phyloP scores from a whole-genome alignment of 2,888 invertebrate genomes.

The Entomobrya proxima region DNA sequence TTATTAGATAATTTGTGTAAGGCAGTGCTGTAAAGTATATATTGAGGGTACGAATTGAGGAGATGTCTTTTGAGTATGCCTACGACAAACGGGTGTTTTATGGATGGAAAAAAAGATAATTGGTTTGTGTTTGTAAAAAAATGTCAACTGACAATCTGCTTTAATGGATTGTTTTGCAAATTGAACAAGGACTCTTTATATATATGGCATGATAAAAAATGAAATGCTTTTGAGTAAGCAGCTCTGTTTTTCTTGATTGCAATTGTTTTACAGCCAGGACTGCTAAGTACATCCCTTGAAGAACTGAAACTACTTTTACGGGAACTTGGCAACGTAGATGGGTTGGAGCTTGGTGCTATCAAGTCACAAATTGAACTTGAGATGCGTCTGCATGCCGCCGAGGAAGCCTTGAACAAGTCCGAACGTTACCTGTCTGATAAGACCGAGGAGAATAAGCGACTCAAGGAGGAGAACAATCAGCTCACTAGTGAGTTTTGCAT shows the following conservation, averaged over 20 bases:
- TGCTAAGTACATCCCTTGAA: slow-evolving; percentile 76
- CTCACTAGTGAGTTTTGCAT: slow-evolving; percentile 86
- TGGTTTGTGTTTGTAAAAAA: no score
- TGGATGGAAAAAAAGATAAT: no score
- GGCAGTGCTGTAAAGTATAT: no score
- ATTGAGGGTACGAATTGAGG: no score
- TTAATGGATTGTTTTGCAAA: no score
- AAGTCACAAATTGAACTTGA: slow-evolving; percentile 76
- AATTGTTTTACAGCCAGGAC: slow-evolving; percentile 79
- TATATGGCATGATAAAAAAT: no score
- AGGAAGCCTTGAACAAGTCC: slow-evolving; percentile 83
- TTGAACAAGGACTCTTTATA: no score
- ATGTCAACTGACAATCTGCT: no score
- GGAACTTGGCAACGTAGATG: slow-evolving; percentile 76
- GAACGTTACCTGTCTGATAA: slow-evolving; percentile 86
- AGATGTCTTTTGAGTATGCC: no score
- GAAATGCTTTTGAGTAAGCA: neutral
- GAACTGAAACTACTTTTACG: slow-evolving; percentile 78
- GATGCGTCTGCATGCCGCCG: slow-evolving; percentile 78
- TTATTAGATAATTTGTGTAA: neutral
- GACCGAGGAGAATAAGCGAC: slow-evolving; percentile 88
- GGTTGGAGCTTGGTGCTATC: slow-evolving; percentile 69
- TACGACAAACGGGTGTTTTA: no score
- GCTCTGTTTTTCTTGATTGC: neutral
- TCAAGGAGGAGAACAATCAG: slow-evolving; percentile 87